A percentile compares a stretch with the other conserved stretches of the same genome.
phyloP scores from a whole-genome alignment of 1,140 invertebrate species.

The Pseudachorutes palmiensis region DNA sequence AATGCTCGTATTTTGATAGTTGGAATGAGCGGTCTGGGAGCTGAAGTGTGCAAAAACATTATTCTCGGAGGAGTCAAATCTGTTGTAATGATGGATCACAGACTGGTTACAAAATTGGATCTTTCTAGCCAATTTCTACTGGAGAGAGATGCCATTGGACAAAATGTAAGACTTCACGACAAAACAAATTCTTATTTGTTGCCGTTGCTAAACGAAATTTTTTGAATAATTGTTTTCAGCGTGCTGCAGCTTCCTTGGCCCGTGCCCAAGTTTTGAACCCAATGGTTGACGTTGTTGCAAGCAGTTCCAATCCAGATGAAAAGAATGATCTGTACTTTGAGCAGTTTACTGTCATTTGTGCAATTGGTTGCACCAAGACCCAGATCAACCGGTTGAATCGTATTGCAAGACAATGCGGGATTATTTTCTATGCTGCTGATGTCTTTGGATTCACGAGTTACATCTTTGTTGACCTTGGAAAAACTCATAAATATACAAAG shows the following conservation, averaged over 20 bases:
- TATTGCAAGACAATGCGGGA: constrained; percentile 64
- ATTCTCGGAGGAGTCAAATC: constrained; percentile 88
- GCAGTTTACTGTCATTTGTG: constrained; percentile 69
- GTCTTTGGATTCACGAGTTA: constrained; percentile 91
- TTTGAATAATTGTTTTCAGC: constrained; percentile 49
- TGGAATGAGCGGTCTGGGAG: constrained; percentile 80
- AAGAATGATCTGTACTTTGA: constrained; percentile 59
- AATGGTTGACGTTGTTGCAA: constrained; percentile 74
- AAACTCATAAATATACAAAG: constrained; percentile 72
- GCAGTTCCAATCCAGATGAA: constrained; percentile 54
- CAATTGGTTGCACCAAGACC: constrained; percentile 61
- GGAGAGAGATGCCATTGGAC: constrained; percentile 55
- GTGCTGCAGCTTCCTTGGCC: constrained; percentile 69
- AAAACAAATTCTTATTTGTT: not conserved
- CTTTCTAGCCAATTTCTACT: constrained; percentile 68
- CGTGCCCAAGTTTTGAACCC: constrained; percentile 79
- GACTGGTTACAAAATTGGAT: constrained; percentile 63
- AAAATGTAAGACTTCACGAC: constrained; percentile 52
- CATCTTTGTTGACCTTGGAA: constrained; percentile 77
- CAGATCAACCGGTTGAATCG: constrained; percentile 67
- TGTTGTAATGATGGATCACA: constrained; percentile 76
- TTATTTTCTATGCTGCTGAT: constrained; percentile 82
- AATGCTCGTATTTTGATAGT: constrained; percentile 76
- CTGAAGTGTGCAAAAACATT: constrained; percentile 94
- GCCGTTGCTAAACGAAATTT: constrained; percentile 1